Base-by-base conservation (phyloP, 2,113 vertebrate species). In the Psittacula cyanocephala region DNA sequence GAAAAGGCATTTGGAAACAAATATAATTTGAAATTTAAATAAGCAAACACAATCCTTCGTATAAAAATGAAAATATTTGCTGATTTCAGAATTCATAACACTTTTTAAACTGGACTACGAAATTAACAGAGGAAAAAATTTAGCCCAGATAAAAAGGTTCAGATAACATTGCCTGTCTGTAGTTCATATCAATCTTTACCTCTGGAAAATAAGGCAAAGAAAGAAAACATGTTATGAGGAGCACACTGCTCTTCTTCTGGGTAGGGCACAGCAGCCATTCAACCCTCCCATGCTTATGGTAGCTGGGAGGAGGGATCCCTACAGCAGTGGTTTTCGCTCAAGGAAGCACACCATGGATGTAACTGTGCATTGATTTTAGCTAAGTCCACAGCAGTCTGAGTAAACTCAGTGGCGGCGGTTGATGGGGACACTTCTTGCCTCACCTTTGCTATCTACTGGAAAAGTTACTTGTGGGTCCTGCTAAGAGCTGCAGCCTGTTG, bases 391-490 rank as follows among this genome's bases (percentile, higher is more conserved):
- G 49, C 29, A 64, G n/a, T 50, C 23, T 7, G 23, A 23, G 24
- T 39, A 46, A 64, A 52, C 5, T 55, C 24, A 5, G 17, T 15
- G 14, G 6, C 27, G 10, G 0, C 11, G 16, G 35, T 23, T 0
- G 3, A 10, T 25, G n/a, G 13, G 24, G 49, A 25, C 0, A 0
- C 4, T 52, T 81, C 35, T 65, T 60, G 28, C 10, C 8, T 9
- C 24, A 63, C 12, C 9, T 74, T 91, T 69, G n/a, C 69, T 47
- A 4, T 52, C 16, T 35, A 9, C 10, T 29, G 20, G 59, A 35
- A 35, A 43, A 77, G n/a, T 15, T 35, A 11, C 46, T 44, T 80
- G 64, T 33, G 33, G 7, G 33, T 74, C 50, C 33, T 41, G 28
- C 28, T 6, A 2, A 44, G 27, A 15, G 19, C 49, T 44, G 60